These are phyloP conservation scores for Carettochelys insculpta DNA, from an alignment of 2,113 vertebrate genomes.

Conservation along the genomic window DNA sequence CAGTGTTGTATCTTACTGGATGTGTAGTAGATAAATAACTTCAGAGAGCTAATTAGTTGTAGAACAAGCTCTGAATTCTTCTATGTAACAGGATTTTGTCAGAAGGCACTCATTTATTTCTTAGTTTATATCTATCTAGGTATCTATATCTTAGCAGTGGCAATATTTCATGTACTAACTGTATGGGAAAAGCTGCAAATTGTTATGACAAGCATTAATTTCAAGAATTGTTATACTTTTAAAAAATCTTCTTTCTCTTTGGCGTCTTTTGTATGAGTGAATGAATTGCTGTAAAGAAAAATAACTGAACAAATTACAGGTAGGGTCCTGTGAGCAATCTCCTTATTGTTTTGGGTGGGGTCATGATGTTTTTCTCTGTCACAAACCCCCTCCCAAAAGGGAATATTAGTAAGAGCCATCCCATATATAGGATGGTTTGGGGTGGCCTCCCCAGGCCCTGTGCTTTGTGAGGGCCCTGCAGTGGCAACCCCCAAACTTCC, in stretches of 20 bases:
- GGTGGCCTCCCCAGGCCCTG: no score
- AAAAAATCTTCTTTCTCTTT: not conserved
- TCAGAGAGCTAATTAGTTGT: constrained; percentile 4
- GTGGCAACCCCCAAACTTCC: no score
- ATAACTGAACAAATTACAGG: not conserved
- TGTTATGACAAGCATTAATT: not conserved
- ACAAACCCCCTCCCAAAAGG: not conserved
- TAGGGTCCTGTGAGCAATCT: not conserved
- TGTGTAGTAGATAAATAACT: not conserved
- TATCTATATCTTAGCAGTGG: not conserved
- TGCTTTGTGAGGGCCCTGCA: no score
- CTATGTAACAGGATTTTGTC: not conserved
- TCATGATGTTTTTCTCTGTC: not conserved
- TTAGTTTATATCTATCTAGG: constrained; percentile 3
- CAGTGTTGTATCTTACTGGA: constrained; percentile 2
- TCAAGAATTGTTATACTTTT: not conserved
- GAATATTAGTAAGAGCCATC: not conserved
- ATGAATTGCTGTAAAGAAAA: not conserved
- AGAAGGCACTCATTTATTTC: not conserved
- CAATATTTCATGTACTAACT: not conserved
- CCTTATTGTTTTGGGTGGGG: not conserved
- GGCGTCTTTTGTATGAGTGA: not conserved
- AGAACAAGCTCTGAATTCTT: not conserved
- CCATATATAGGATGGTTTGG: no score
- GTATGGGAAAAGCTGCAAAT: not conserved